Percentiles rank a stretch among this genome's conserved stretches.
These are phyloP conservation scores for Echinops telfairi DNA, from an alignment of 2,113 vertebrate genomes.

Conservation along the genomic window DNA sequence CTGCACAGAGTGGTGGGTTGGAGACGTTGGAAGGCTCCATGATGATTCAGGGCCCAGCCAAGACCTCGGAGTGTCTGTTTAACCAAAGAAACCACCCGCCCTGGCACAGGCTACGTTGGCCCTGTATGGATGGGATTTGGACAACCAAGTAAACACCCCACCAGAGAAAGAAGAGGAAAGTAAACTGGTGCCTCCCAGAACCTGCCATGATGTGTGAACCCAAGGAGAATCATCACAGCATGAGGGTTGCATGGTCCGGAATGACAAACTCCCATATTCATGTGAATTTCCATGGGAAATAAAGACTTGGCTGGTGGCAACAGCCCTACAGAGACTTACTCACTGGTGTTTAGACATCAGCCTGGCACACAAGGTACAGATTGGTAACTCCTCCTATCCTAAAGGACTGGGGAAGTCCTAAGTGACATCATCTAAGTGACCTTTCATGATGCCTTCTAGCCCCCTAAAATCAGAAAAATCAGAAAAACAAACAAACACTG, in stretches of 20 bases:
- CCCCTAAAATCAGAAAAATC: no score
- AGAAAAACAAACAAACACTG: no score
- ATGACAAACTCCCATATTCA: neutral
- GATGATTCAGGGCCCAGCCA: slow-evolving; percentile 62
- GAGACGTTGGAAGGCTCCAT: neutral
- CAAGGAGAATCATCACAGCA: fast-evolving
- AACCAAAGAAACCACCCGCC: neutral
- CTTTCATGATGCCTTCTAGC: no score
- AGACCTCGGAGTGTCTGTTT: neutral
- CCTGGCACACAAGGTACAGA: neutral
- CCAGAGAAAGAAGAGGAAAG: neutral
- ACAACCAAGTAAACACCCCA: neutral
- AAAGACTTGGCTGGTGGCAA: neutral
- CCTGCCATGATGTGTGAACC: neutral
- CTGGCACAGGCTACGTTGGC: neutral
- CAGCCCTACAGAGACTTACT: neutral
- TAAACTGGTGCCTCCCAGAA: neutral
- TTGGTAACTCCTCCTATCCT: neutral
- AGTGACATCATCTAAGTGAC: neutral
- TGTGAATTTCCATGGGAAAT: neutral
- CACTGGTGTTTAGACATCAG: neutral
- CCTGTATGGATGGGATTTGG: neutral
- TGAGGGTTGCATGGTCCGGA: neutral
- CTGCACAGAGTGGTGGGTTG: neutral
- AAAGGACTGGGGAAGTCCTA: neutral